Conservation (phyloP, 2,113 vertebrate genomes). For the Eurypyga helias region DNA sequence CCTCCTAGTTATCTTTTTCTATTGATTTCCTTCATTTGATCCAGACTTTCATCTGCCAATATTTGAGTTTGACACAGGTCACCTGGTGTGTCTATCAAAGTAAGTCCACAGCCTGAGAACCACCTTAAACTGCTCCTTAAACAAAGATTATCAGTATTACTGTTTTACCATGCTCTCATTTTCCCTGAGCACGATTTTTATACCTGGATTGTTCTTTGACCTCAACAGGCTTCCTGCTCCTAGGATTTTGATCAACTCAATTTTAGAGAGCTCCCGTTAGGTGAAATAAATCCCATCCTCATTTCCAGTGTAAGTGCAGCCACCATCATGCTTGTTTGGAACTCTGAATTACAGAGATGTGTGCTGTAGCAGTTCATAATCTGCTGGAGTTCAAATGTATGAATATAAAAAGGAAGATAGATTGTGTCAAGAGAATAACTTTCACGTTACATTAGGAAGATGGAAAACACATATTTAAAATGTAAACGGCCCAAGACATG, state of each 20-base stretch:
- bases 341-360: neutral
- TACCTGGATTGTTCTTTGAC: neutral
- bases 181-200: neutral
- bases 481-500: neutral
- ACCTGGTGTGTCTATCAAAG: neutral
- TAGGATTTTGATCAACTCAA: neutral
- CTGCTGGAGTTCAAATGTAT: neutral
- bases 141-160: neutral
- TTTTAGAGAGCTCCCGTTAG: neutral
- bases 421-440: neutral
- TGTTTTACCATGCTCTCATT: neutral
- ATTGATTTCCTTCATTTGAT: neutral
- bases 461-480: neutral
- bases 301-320: neutral
- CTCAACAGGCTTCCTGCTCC: neutral
- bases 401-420: neutral
- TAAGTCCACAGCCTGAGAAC: neutral
- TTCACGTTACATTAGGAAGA: neutral
- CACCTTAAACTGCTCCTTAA: neutral
- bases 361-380: neutral
- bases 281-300: neutral
- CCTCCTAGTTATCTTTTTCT: neutral
- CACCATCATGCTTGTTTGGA: neutral
- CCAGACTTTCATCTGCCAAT: neutral
- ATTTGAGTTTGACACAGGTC: neutral